These are phyloP conservation scores for Spea multiplicata DNA, from an alignment of 2,113 vertebrate genomes.

Conservation along the genomic window DNA sequence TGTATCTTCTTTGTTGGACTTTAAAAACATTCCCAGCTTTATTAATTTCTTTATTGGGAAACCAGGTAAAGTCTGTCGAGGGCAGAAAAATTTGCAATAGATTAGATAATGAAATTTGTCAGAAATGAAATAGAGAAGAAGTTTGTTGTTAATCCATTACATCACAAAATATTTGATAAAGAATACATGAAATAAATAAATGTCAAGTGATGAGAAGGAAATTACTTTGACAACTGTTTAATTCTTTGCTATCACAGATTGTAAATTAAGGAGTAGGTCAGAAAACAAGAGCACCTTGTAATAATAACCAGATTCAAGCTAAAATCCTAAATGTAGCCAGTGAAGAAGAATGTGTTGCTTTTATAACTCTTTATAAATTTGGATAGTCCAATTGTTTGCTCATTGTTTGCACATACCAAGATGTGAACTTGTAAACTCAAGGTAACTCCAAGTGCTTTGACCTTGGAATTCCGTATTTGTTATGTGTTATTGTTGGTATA, in stretches of 20 bases:
- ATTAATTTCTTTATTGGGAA: conserved; percentile 29
- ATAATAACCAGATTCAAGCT: conserved; percentile 26
- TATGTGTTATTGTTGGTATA: no score
- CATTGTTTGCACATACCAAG: no score
- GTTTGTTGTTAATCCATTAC: conserved; percentile 3
- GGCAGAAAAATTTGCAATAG: background rate
- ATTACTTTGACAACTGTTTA: conserved; percentile 36
- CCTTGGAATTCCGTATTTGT: no score
- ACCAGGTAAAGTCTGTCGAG: conserved; percentile 30
- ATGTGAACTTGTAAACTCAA: no score
- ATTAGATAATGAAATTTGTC: conserved; percentile 16
- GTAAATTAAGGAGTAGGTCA: conserved; percentile 29
- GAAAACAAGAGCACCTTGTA: conserved; percentile 7
- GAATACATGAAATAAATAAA: no score
- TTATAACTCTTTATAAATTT: no score
- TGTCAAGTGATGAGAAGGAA: conserved; percentile 36
- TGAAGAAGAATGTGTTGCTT: no score
- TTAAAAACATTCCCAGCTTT: conserved; percentile 31
- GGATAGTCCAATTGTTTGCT: no score
- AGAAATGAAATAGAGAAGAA: conserved; percentile 13
- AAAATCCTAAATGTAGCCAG: background rate
- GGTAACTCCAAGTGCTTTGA: no score
- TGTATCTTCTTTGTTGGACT: conserved; percentile 39
- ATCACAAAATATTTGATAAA: conserved; percentile 36
- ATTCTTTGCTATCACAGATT: conserved; percentile 32